Percentiles rank a stretch among this genome's conserved stretches.
These are phyloP conservation scores for Indri indri DNA, from an alignment of 2,113 vertebrate species.

Conservation along the genomic window DNA sequence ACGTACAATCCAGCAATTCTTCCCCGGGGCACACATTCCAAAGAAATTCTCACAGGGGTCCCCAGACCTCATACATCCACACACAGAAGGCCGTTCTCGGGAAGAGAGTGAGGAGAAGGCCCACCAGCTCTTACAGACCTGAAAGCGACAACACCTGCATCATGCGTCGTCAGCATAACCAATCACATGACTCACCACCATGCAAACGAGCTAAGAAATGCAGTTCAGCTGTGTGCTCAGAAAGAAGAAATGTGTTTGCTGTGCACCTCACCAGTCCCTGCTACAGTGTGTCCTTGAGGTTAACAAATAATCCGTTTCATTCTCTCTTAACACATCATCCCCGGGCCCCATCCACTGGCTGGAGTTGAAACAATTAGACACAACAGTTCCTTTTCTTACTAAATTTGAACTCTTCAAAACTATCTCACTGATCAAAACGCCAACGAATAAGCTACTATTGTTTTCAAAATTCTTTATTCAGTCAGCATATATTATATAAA, in stretches of 20 bases:
- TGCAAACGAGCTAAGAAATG: neutral
- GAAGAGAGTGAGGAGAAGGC: neutral
- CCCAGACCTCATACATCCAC: neutral
- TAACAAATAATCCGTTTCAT: neutral
- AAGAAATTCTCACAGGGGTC: neutral
- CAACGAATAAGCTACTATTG: neutral
- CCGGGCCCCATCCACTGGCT: no score
- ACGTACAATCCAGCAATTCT: neutral
- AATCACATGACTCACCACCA: rapidly evolving
- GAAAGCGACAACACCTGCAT: neutral
- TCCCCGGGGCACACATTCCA: neutral
- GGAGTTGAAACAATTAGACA: neutral
- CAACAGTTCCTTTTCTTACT: neutral
- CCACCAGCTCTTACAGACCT: neutral
- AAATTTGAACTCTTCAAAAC: neutral
- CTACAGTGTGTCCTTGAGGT: neutral
- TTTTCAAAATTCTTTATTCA: neutral
- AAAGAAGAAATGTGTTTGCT: neutral
- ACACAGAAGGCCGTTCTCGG: neutral
- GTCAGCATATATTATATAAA: neutral
- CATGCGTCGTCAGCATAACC: neutral
- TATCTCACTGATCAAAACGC: neutral
- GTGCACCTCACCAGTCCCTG: no score
- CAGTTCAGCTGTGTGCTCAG: neutral
- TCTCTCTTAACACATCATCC: neutral